phyloP scores from a whole-genome alignment of 2,888 invertebrate genomes.

The Pheosia gnoma region DNA sequence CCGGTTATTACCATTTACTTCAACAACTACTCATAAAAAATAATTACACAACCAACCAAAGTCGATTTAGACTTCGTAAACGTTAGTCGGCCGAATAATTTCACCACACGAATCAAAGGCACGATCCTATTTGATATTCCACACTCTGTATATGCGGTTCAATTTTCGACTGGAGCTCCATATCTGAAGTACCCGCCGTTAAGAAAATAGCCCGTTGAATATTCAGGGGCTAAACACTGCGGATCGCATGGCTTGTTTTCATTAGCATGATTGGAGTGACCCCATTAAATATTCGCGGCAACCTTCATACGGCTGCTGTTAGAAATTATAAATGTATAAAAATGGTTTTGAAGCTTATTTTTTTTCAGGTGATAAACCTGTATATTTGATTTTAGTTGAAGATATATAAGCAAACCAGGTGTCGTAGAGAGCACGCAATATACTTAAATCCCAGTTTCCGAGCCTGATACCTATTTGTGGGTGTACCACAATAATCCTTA shows the following conservation, averaged over 20 bases:
- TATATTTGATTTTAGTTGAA: not conserved
- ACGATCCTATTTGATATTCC: constrained; percentile 6
- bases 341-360: constrained; percentile 20
- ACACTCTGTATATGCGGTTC: constrained; percentile 41
- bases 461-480: too few relatives aligned
- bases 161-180: constrained; percentile 63
- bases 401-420: not conserved
- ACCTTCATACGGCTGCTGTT: constrained; percentile 42
- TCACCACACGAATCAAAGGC: constrained; percentile 2
- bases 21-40: too few relatives aligned
- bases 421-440: too few relatives aligned
- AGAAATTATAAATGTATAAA: constrained; percentile 43
- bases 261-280: constrained; percentile 81
- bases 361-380: not conserved
- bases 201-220: constrained; percentile 78
- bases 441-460: too few relatives aligned
- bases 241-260: constrained; percentile 78
- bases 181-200: constrained; percentile 69
- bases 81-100: not conserved
- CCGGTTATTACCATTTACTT: too few relatives aligned
- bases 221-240: constrained; percentile 69
- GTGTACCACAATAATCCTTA: too few relatives aligned
- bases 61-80: not conserved
- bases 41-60: too few relatives aligned
- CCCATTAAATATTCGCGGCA: constrained; percentile 62